Evolutionary conservation across 2,888 invertebrate species (phyloP), one percentile per base, ranked within the genome.

Genomic region (Cryptocephalus primarius): DNA sequence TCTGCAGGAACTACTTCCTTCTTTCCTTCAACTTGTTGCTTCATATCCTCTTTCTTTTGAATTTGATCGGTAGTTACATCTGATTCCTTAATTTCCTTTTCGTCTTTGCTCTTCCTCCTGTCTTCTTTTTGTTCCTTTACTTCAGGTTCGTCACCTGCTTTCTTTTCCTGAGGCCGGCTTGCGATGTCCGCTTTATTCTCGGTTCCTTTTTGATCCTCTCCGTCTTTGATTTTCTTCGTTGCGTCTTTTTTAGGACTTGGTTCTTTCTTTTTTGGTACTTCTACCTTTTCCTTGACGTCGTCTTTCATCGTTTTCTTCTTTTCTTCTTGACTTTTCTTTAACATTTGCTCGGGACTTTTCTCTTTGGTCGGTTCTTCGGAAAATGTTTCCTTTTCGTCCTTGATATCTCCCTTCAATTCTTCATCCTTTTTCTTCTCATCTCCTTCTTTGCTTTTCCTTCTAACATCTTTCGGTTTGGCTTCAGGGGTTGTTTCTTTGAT

Each of bases 401-500:
- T 32, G 2, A 13, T 45, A 36, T 45, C 39, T 31, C 40, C 38
- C 22, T 22, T 6, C 22, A 22, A 22, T 22, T 22, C 22, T 6
- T 22, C 22, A 22, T 6, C 22, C 6, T 38, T 45, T 43, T 50
- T 8, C 14, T 44, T 46, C 34, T 39, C 45, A 39, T 42, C n/a
- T n/a, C n/a, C n/a, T n/a, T n/a, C 58, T 49, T 33, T 32, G n/a
- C 10, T 52, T 10, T 9, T 22, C 22, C 6, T 22, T 22, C 22
- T 22, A 4, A 6, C 22, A 22, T 22, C 22, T 22, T 22, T 22
- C 6, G 22, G 22, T 22, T 22, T 22, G 3, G 6, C 22, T 22
- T 22, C 22, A 22, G 22, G 22, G 22, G 44, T 52, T 50, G 49
- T 33, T 49, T 48, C 39, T 58, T 55, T 43, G 47, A 47, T 43